phyloP scores from a whole-genome alignment of 2,888 invertebrate genomes.

The Aspidiotus rigidus region DNA sequence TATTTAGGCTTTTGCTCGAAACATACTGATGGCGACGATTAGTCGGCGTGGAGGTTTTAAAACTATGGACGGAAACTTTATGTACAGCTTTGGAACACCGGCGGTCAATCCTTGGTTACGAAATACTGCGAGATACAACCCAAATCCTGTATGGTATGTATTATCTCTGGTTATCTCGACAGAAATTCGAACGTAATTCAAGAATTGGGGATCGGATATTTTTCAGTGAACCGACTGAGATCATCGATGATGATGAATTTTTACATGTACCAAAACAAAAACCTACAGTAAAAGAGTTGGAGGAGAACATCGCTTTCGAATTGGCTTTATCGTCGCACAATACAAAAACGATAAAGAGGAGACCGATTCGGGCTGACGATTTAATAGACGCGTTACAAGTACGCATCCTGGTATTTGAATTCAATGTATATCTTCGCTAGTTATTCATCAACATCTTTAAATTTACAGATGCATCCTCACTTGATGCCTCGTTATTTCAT shows the following conservation, averaged over 20 bases:
- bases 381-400: conserved; percentile 16
- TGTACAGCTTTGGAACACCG: conserved; percentile 68
- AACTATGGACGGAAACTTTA: conserved; percentile 60
- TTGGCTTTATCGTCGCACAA: conserved; percentile 22
- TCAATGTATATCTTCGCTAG: background rate
- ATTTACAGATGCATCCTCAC: conserved; percentile 21
- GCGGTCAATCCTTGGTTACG: conserved; percentile 71
- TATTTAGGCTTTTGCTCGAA: conserved; percentile 63
- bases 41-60: conserved; percentile 74
- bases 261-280: conserved; percentile 24
- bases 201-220: background rate
- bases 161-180: background rate
- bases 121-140: conserved; percentile 45
- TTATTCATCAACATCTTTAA: background rate
- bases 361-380: conserved; percentile 17
- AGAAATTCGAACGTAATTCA: background rate
- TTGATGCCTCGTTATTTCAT: conserved; percentile 25
- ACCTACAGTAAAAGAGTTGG: conserved; percentile 16
- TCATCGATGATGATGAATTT: conserved; percentile 22
- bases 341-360: conserved; percentile 12
- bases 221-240: conserved; percentile 25
- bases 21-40: conserved; percentile 66
- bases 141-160: conserved; percentile 16
- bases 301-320: conserved; percentile 27
- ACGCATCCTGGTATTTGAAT: background rate